Conservation (phyloP, 2,888 invertebrate genomes). For the Microplitis deprimator region DNA sequence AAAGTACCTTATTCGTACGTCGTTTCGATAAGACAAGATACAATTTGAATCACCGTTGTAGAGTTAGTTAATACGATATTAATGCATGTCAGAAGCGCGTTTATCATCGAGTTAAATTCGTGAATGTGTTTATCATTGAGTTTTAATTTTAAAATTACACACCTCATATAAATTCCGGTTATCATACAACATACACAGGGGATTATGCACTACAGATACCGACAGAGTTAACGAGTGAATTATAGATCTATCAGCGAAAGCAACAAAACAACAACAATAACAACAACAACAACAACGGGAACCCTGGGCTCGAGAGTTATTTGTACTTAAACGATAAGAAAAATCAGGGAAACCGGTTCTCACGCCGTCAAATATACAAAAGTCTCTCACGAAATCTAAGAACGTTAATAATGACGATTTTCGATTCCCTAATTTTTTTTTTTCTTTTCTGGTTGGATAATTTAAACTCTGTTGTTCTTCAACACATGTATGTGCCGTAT, state of each 20-base stretch:
- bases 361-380: constrained; percentile 19
- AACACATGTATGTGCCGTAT: background rate
- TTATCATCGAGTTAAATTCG: background rate
- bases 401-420: constrained; percentile 24
- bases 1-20: constrained; percentile 26
- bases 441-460: background rate
- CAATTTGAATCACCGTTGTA: background rate
- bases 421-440: background rate
- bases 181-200: background rate
- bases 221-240: constrained; percentile 15
- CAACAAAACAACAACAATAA: too few species aligned
- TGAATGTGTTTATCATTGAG: background rate
- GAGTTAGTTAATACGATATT: background rate
- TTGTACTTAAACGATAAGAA: constrained; percentile 16
- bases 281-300: background rate
- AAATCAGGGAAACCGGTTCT: constrained; percentile 33
- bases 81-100: background rate
- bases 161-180: background rate
- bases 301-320: background rate
- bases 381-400: constrained; percentile 27
- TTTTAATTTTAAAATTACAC: background rate
- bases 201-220: background rate
- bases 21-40: constrained; percentile 31
- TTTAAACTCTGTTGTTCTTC: background rate
- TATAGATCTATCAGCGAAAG: constrained; percentile 19